Conservation (phyloP, 2,888 invertebrate species). For the Sussaba pulchella region DNA sequence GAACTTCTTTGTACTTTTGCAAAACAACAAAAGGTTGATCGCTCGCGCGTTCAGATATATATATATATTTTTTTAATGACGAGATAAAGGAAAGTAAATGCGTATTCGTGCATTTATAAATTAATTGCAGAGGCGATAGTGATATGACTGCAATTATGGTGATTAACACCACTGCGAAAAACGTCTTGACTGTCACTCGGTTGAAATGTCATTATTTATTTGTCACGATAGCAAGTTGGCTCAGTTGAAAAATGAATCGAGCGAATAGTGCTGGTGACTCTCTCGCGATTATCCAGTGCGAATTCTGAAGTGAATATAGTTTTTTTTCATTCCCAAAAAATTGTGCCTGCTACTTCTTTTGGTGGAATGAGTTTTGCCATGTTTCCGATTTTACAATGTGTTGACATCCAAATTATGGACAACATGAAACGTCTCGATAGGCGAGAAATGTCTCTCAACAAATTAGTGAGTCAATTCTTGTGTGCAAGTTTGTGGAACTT, state of each 20-base stretch:
- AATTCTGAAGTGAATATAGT: background rate
- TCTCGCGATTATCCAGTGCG: background rate
- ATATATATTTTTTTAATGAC: background rate
- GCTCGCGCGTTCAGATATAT: background rate
- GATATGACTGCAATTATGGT: conserved; percentile 36
- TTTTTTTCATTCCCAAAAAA: background rate
- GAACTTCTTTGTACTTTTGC: background rate
- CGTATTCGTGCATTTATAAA: background rate
- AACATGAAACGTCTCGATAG: no score
- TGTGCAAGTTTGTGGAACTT: background rate
- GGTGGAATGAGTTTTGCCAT: background rate
- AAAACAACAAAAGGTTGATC: conserved; percentile 1
- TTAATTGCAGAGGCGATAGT: conserved; percentile 35
- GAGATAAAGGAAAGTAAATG: conserved; percentile 27
- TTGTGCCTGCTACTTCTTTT: background rate
- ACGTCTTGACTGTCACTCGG: no score
- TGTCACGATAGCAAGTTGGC: background rate
- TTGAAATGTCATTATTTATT: conserved; percentile 14
- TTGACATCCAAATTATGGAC: background rate
- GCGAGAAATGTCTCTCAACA: background rate
- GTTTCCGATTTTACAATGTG: conserved; percentile 3
- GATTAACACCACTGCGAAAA: no score
- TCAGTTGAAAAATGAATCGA: conserved; percentile 3
- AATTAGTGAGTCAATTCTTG: background rate
- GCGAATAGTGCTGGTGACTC: background rate